Base-by-base conservation (phyloP, 2,888 invertebrate genomes). In the Heteropelma amictum region DNA sequence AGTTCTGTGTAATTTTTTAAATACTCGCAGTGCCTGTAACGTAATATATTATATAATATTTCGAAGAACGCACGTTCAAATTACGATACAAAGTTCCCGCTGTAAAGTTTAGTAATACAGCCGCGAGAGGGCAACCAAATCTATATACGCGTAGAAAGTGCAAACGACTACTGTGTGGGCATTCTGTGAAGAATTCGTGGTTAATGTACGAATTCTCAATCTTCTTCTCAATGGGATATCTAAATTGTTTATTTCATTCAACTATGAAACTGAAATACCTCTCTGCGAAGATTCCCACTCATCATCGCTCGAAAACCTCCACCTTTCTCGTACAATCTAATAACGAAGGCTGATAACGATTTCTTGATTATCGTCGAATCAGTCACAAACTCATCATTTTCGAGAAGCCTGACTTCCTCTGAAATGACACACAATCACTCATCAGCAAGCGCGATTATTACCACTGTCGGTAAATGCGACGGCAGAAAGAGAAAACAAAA, bases 1-100 rank as follows among this genome's bases (percentile, higher is more conserved):
- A 0, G 95, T 93, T 80, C 92, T 91, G 84, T 96, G 96, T 5
- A 96, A 89, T 68, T 90, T 91, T 89, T 95, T 96, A 80, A 95
- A 96, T 70, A 91, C 91, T 79, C 90, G 90, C 58, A 96, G 87
- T 3, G 94, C 94, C 94, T 94, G 54, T 26, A 81, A 38, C 49
- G 40, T 14, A 53, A 17, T 5, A 79, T 70, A 54, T 56, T 56
- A 47, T 23, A 54, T 7, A 8, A 26, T 61, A 3, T 6, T 38
- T 14, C 6, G 7, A n/a, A n/a, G n/a, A n/a, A n/a, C n/a, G n/a
- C n/a, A n/a, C n/a, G 17, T 33, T 47, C 3, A 10, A 49, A 47
- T 12, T 10, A 4, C 10, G 12, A 3, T 4, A 5, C 17, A n/a
- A n/a, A 35, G 23, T 63, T 38, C 5, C 17, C 7, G 14, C 42